Percentiles rank a stretch among this genome's conserved stretches.
These are phyloP conservation scores for Mystacornis crossleyi DNA, from an alignment of 2,113 vertebrate genomes.

Conservation along the genomic window DNA sequence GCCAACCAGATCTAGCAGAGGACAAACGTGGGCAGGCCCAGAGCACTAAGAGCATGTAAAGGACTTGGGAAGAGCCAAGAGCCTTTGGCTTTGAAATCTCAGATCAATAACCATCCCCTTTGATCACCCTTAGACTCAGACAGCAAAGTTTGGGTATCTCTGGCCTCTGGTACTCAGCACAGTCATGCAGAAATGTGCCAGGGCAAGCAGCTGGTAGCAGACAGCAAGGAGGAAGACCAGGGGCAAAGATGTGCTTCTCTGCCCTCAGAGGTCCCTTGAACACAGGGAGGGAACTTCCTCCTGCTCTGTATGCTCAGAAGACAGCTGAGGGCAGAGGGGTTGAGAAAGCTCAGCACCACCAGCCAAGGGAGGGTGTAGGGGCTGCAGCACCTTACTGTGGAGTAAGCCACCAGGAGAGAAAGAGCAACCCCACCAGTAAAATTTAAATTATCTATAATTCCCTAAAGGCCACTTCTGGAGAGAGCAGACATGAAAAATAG, in stretches of 20 bases:
- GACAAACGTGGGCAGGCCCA: background rate
- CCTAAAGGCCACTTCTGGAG: background rate
- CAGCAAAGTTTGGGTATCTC: background rate
- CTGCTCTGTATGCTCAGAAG: background rate
- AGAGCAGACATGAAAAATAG: background rate
- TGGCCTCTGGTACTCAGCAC: background rate
- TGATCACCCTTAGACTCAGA: background rate
- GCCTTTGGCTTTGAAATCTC: background rate
- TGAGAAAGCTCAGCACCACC: background rate
- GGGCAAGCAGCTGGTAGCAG: background rate
- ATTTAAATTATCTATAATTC: background rate
- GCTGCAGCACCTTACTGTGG: background rate
- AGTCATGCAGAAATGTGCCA: background rate
- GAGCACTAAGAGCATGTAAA: background rate
- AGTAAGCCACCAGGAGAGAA: background rate
- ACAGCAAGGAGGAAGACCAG: background rate
- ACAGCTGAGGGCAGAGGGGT: accelerated
- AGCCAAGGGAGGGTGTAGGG: accelerated
- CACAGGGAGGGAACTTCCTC: background rate
- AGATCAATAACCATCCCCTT: background rate
- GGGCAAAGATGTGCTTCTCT: background rate
- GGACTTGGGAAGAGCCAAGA: background rate
- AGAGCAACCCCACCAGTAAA: background rate
- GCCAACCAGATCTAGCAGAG: background rate
- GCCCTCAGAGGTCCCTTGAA: background rate